phyloP scores from a whole-genome alignment of 2,113 vertebrate species.

The Cephalopholis sonnerati region DNA sequence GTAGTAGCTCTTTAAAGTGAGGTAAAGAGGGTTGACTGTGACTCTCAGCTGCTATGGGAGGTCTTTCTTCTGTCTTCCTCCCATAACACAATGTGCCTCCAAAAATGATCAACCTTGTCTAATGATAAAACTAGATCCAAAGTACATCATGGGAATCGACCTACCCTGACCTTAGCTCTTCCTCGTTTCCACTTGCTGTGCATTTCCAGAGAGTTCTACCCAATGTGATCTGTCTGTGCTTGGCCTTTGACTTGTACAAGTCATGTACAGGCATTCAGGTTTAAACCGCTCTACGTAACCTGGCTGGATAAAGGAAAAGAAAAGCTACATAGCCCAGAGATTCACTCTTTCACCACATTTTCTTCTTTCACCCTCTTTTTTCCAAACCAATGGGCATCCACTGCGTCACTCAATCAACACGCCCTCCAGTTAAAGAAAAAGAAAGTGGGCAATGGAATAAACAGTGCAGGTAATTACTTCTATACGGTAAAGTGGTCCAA shows the following conservation, averaged over 20 bases:
- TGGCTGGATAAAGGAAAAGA: constrained; percentile 50
- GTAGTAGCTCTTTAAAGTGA: constrained; percentile 51
- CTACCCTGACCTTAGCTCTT: not conserved
- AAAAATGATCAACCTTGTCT: constrained; percentile 12
- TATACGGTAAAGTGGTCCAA: constrained; percentile 75
- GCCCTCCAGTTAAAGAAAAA: constrained; percentile 42
- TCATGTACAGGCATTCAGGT: constrained; percentile 68
- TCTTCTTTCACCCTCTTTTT: constrained; percentile 16
- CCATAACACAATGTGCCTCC: constrained; percentile 13
- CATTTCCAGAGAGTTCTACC: constrained; percentile 44
- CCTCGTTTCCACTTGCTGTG: constrained; percentile 34
- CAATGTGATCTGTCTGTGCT: constrained; percentile 68
- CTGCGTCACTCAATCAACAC: constrained; percentile 38
- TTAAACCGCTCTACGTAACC: constrained; percentile 65
- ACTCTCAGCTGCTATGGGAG: constrained; percentile 23
- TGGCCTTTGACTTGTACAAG: constrained; percentile 59
- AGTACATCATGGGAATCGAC: constrained; percentile 21
- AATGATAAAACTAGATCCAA: constrained; percentile 35
- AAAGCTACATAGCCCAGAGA: constrained; percentile 58
- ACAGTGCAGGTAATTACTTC: constrained; percentile 79
- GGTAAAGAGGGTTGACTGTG: constrained; percentile 26
- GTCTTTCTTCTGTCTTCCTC: constrained; percentile 15
- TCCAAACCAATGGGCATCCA: constrained; percentile 40
- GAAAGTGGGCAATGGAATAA: constrained; percentile 68
- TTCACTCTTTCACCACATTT: constrained; percentile 2